Base-by-base conservation (phyloP, 2,113 vertebrate species). In the Zapus hudsonius region DNA sequence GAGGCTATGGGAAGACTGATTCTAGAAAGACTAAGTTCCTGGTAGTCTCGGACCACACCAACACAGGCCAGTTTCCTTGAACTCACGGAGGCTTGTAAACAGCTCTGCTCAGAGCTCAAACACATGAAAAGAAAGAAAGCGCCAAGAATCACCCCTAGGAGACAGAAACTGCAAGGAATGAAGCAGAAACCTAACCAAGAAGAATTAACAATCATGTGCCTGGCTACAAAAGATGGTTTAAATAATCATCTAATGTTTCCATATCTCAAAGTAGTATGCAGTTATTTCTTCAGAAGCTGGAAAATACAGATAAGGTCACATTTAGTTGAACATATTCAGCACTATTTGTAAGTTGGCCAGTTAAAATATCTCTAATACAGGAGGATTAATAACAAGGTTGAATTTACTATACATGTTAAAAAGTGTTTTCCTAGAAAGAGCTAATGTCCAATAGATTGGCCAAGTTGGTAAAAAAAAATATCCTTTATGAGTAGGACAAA, bases 221-320 rank as follows among this genome's bases (percentile, higher is more conserved):
- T 96, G 55, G 70, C 78, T 83, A 38, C 15, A 90, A 64, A 64
- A 66, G 63, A 81, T 69, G 11, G 69, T 57, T 92, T 89, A 47
- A 94, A 96, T 52, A 84, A 93, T 78, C 42, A 57, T 75, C 44
- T 86, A 88, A 42, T 95, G 75, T 89, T 93, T 84, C 42, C 66
- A 84, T 66, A 91, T 79, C 95, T 92, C 89, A 87, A n/a, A 85
- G 87, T 72, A 94, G 38, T 38, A 67, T 75, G 25, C n/a, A 87
- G 33, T 90, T 73, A 94, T 84, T 82, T 91, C 36, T 84, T 59
- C 55, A 13, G 66, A 87, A 87, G 57, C 64, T 84, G 87, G 74
- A 91, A 90, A 86, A 69, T 66, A 84, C 83, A 84, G 86, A 67
- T 17, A 92, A 94, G 27, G 90, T 44, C 12, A 52, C 36, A 78